Percentiles rank a stretch among this genome's conserved stretches.
phyloP scores from a whole-genome alignment of 2,888 invertebrate genomes.

The Chaetogeoica ovagalla region DNA sequence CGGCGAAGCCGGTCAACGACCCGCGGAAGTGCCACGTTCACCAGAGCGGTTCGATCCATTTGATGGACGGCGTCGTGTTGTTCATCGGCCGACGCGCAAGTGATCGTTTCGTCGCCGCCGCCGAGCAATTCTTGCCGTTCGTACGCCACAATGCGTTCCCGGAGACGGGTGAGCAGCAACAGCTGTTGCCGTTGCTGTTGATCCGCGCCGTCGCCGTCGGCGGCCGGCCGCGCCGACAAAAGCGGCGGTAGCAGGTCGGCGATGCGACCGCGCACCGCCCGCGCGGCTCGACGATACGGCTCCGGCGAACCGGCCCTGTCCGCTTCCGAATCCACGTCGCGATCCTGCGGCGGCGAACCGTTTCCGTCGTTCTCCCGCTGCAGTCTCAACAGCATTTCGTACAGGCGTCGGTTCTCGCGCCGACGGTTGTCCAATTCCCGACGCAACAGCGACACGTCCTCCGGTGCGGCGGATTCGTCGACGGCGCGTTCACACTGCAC shows the following conservation, averaged over 20 bases:
- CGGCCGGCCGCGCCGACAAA: background rate
- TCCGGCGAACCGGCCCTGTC: conserved; percentile 17
- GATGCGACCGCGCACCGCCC: conserved; percentile 7
- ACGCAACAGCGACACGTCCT: background rate
- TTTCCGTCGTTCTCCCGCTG: background rate
- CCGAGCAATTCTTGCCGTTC: conserved; percentile 12
- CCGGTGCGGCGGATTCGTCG: background rate
- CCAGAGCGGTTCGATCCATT: conserved; percentile 27
- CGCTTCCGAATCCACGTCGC: background rate
- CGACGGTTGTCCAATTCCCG: conserved; percentile 21
- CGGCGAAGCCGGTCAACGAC: conserved; percentile 24
- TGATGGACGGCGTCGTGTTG: background rate
- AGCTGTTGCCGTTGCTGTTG: conserved; percentile 11
- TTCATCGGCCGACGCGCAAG: background rate
- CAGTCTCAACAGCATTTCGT: conserved; percentile 31
- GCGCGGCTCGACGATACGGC: background rate
- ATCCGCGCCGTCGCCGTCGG: background rate
- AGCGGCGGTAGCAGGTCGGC: conserved; percentile 37
- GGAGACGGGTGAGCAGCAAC: conserved; percentile 13
- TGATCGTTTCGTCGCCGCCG: background rate
- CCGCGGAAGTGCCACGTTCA: conserved; percentile 43
- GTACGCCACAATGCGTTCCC: conserved; percentile 33
- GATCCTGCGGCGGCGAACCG: background rate
- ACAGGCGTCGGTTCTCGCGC: conserved; percentile 32
- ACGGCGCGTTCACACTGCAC: conserved; percentile 3